Evolutionary conservation across 2,113 vertebrate species (phyloP), one percentile per base, ranked within the genome.

Genomic region (Myotis brandtii): DNA sequence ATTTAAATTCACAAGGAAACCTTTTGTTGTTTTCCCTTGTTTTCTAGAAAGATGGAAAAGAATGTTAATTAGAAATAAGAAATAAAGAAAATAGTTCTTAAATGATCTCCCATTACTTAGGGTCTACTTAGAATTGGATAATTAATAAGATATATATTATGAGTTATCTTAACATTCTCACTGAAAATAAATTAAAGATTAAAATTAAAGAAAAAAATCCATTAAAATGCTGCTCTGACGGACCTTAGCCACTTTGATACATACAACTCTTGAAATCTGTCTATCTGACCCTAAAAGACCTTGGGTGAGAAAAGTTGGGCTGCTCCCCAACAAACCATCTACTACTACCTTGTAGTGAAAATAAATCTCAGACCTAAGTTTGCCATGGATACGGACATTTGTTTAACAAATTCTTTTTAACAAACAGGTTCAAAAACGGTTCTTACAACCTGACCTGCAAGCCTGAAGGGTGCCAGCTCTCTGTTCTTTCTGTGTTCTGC

Each of bases 181-280:
- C 27, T 66, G 79, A 89, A 89, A 64, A 88, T 76, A 89, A 64
- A 88, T 76, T 66, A 89, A 82, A 79, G 67, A 82, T 90, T 64
- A 67, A 84, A 89, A 81, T 52, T 79, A 40, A 88, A 89, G 48
- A 21, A 56, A 86, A 81, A 43, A 80, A 79, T 43, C n/a, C 12
- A 52, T n/a, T 86, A 84, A 87, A 82, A 34, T 52, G 14, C n/a
- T 79, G 4, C 23, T 43, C 50, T 66, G 27, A 81, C 32, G 77
- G 32, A 88, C 34, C 11, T 46, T 85, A 73, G 23, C 14, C 21
- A 52, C 48, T 89, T 64, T 25, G 40, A 83, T 69, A 86, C 10
- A 80, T 3, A 14, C 8, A 84, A 23, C 14, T 92, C 37, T 77
- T 52, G 21, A 96, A 92, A 91, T 85, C 25, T 72, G 0, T 40